Percentiles rank a stretch among this genome's conserved stretches.
Conservation (phyloP, 2,113 vertebrate species). For the Riparia riparia region DNA sequence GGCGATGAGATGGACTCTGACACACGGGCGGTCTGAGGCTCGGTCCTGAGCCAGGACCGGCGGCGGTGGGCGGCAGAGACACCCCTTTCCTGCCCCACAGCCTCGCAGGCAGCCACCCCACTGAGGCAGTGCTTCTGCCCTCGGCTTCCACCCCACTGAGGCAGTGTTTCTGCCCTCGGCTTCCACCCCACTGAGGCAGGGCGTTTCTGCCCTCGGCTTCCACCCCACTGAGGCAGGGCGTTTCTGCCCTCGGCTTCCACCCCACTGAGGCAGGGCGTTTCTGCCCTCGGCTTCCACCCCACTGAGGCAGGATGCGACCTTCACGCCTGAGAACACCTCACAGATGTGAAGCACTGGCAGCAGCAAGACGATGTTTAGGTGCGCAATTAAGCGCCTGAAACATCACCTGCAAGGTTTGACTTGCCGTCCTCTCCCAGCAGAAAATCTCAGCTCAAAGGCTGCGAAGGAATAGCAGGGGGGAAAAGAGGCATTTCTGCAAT, state of each 20-base stretch:
- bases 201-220: too few relatives aligned
- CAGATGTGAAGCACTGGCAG: neutral
- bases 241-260: too few relatives aligned
- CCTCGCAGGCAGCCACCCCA: neutral
- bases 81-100: neutral
- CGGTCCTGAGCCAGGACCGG: fast-evolving
- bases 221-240: fast-evolving
- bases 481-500: neutral
- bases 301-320: fast-evolving
- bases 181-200: too few relatives aligned
- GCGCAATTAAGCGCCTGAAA: neutral
- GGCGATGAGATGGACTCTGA: fast-evolving
- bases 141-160: too few relatives aligned
- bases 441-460: neutral
- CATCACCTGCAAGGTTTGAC: neutral
- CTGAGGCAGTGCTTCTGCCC: too few relatives aligned
- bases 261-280: too few relatives aligned
- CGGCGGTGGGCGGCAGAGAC: neutral
- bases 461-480: fast-evolving
- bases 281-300: too few relatives aligned
- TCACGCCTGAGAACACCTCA: neutral
- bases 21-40: neutral
- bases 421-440: fast-evolving
- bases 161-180: too few relatives aligned
- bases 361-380: fast-evolving